A percentile compares a stretch with the other conserved stretches of the same genome.
phyloP scores from a whole-genome alignment of 2,888 invertebrate species.

The Acronicta alni region DNA sequence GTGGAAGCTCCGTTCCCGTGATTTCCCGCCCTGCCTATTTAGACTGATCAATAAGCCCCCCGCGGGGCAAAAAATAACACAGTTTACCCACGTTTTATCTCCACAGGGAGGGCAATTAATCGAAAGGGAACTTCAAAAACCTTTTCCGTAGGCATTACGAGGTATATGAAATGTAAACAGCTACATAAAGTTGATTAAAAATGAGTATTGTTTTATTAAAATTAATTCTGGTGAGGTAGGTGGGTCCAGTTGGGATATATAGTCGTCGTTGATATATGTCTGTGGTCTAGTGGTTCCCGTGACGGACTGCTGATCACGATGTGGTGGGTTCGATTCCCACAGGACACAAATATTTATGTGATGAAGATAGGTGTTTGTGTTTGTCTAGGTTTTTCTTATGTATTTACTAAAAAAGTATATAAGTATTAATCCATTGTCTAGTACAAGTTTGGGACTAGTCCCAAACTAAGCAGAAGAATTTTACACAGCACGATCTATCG shows the following conservation, averaged over 20 bases:
- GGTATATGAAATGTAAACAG: slow-evolving; percentile 63
- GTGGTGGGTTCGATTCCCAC: too few relatives aligned
- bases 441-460: too few relatives aligned
- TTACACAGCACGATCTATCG: too few relatives aligned
- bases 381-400: too few relatives aligned
- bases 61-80: slow-evolving; percentile 69
- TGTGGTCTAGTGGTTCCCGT: too few relatives aligned
- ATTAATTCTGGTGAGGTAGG: slow-evolving; percentile 8
- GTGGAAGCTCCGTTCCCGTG: slow-evolving; percentile 41
- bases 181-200: slow-evolving; percentile 46
- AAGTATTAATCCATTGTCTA: too few relatives aligned
- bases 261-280: too few relatives aligned
- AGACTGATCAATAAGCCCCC: slow-evolving; percentile 69
- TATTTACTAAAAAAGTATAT: too few relatives aligned
- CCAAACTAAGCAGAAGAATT: too few relatives aligned
- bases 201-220: slow-evolving; percentile 33
- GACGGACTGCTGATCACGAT: too few relatives aligned
- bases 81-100: slow-evolving; percentile 64
- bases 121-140: slow-evolving; percentile 73
- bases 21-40: slow-evolving; percentile 64
- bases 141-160: slow-evolving; percentile 62
- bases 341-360: too few relatives aligned
- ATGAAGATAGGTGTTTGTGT: too few relatives aligned
- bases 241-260: neutral
- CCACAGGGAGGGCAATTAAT: slow-evolving; percentile 74